phyloP scores from a whole-genome alignment of 92 coral and sea anemone genomes.

The Parazoanthus atlanticus region DNA sequence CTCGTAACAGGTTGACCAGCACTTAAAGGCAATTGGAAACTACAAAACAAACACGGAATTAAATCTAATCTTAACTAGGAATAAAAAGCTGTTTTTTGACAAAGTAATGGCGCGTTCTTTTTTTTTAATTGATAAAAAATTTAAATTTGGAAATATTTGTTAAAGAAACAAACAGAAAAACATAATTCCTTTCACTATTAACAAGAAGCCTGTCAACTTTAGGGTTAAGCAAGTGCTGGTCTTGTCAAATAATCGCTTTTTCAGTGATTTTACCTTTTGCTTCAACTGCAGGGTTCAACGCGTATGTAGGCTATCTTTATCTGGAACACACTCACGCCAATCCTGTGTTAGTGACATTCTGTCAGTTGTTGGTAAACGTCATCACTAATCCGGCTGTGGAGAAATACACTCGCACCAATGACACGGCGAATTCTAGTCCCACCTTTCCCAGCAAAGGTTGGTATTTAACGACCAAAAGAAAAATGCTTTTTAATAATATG shows the following conservation, averaged over 20 bases:
- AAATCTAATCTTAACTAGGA: too few species aligned
- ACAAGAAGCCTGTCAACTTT: background rate
- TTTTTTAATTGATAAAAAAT: too few species aligned
- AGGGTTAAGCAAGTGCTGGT: background rate
- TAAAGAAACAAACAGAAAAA: too few species aligned
- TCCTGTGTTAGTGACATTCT: constrained; percentile 81
- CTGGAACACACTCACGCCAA: constrained; percentile 91
- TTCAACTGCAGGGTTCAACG: constrained; percentile 63
- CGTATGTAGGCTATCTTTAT: constrained; percentile 84
- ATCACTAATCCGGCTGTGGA: background rate
- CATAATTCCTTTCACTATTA: background rate
- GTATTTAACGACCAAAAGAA: too few species aligned
- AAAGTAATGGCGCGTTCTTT: too few species aligned
- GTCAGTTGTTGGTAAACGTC: constrained; percentile 56
- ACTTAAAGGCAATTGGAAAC: too few species aligned
- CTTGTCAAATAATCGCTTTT: background rate
- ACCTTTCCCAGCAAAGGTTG: too few species aligned
- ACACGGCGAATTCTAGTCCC: too few species aligned
- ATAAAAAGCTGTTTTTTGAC: too few species aligned
- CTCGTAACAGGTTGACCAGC: too few species aligned
- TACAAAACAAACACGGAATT: too few species aligned
- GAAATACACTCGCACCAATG: background rate
- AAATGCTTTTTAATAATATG: too few species aligned
- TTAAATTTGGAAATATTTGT: background rate
- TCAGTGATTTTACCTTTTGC: background rate